Evolutionary conservation across 2,888 invertebrate genomes (phyloP), one percentile per base, ranked within the genome.

Genomic region (Apocheima hispidaria): DNA sequence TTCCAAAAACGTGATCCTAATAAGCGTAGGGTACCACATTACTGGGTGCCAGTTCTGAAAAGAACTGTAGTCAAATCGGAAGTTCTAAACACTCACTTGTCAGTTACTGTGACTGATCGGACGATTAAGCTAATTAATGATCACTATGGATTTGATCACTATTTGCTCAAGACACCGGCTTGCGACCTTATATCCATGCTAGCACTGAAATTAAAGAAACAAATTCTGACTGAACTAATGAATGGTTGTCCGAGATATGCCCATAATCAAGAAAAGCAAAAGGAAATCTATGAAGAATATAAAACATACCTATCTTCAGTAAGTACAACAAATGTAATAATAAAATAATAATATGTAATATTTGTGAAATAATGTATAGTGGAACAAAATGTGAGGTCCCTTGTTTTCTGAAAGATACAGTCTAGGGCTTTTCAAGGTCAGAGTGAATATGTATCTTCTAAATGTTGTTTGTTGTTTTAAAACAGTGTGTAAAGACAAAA

Each of bases 71-170:
- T 99, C 0, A 96, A 97, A 82, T 98, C 98, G 74, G 98, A 98
- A 90, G 95, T 99, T 54, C 93, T 99, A 53, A 95, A 99, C 83
- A 95, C 96, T 68, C 95, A 97, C 81, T 94, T 99, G 78, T 95
- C 95, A 2, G 95, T 98, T 0, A 94, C 95, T 4, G 96, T 99
- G 0, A 99, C 99, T 6, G 94, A 95, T 58, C 93, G 98, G 71
- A 96, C 98, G 0, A 93, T 98, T 55, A 93, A 94, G 71, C 93
- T 98, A 68, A 98, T 99, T 68, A 96, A 99, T 88, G 95, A 97
- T 69, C 94, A 96, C 79, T 96, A 96, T 90, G 99, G 99, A 7
- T 97, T 99, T 77, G 99, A 99, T 90, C 96, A 96, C 84, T 99
- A 99, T 88, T 92, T 99, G 75, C 93, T 99, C 20, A 96, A 98